Evolutionary conservation across 2,113 vertebrate species (phyloP).

Genomic region (Gallinago paraguaiae): DNA sequence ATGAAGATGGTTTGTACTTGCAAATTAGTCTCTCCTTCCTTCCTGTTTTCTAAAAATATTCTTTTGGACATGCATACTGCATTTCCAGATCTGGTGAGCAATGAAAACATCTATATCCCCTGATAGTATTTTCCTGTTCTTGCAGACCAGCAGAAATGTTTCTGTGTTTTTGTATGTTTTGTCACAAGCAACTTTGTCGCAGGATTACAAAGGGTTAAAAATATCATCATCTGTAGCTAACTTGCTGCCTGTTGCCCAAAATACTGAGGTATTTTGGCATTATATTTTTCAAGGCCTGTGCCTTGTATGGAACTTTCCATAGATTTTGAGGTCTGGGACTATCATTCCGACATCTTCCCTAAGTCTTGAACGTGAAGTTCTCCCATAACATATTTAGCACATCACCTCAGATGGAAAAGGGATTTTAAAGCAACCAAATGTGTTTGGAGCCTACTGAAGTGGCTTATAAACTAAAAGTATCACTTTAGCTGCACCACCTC

Average conservation of each 20-base stretch:
- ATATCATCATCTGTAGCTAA: background rate
- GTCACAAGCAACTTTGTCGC: background rate
- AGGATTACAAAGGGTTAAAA: background rate
- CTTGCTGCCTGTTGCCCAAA: background rate
- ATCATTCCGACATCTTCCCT: background rate
- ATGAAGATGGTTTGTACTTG: background rate
- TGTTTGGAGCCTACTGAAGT: background rate
- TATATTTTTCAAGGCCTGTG: background rate
- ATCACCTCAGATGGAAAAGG: background rate
- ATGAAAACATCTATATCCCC: background rate
- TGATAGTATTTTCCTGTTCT: background rate
- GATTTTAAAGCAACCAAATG: background rate
- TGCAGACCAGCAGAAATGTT: background rate
- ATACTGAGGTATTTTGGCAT: background rate
- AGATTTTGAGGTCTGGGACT: background rate
- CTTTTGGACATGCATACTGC: background rate
- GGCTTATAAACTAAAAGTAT: background rate
- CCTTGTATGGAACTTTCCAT: background rate
- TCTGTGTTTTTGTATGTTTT: background rate
- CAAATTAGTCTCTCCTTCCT: background rate
- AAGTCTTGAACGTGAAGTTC: background rate
- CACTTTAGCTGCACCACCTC: background rate
- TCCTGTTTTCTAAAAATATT: background rate
- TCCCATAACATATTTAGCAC: background rate
- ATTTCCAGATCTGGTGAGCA: background rate